Conservation (phyloP, 1,140 invertebrate genomes). For the Muscidifurax raptorellus region DNA sequence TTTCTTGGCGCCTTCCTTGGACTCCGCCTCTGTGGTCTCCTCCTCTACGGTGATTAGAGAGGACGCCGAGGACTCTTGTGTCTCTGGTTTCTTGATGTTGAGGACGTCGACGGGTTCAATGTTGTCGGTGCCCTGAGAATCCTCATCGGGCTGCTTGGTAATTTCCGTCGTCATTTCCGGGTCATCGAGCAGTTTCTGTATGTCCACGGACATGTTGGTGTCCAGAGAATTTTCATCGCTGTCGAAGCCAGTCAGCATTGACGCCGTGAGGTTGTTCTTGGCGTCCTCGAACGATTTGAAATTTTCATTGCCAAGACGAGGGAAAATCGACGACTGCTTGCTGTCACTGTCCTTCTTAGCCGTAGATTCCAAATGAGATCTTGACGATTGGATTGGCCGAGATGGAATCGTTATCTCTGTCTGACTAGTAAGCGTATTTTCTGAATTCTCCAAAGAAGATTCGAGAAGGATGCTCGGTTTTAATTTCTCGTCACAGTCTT, state of each 20-base stretch:
- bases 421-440: background rate
- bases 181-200: constrained; percentile 62
- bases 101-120: background rate
- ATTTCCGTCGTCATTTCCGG: constrained; percentile 59
- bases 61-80: background rate
- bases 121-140: constrained; percentile 15
- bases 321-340: background rate
- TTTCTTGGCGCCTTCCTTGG: background rate
- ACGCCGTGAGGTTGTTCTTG: background rate
- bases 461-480: background rate
- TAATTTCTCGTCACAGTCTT: background rate
- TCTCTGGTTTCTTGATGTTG: constrained; percentile 37
- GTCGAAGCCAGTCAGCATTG: constrained; percentile 57
- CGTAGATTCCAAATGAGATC: background rate
- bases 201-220: constrained; percentile 62
- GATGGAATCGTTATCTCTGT: constrained; percentile 13
- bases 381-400: background rate
- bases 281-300: background rate
- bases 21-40: background rate
- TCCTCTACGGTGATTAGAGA: background rate
- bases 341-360: background rate
- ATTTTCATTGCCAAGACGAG: constrained; percentile 35
- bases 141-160: constrained; percentile 33
- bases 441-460: background rate
- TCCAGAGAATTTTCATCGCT: constrained; percentile 63